Evolutionary conservation across 2,113 vertebrate genomes (phyloP).

Genomic region (Boulengeromyrus knoepffleri): DNA sequence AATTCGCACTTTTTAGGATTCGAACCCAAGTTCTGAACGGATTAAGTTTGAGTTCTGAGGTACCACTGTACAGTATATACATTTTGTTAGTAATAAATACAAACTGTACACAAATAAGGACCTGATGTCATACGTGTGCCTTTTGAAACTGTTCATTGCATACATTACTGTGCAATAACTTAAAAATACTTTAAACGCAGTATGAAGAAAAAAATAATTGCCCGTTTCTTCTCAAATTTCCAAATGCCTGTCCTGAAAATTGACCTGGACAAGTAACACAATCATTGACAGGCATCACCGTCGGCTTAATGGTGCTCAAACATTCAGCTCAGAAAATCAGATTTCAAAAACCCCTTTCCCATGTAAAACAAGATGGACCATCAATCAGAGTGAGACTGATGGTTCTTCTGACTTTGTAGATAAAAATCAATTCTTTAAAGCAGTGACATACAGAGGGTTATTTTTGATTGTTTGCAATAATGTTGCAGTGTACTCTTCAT

Average conservation of each 20-base stretch:
- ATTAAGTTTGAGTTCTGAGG: too few species aligned
- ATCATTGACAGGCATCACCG: slow-evolving; percentile 7
- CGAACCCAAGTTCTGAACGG: too few species aligned
- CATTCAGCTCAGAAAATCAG: slow-evolving; percentile 10
- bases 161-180: neutral
- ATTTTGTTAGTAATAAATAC: neutral
- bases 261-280: slow-evolving; percentile 4
- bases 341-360: slow-evolving; percentile 6
- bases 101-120: neutral
- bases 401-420: neutral
- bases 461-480: neutral
- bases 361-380: slow-evolving; percentile 8
- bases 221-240: slow-evolving; percentile 1
- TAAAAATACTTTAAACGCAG: neutral
- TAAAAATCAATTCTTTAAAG: slow-evolving; percentile 1
- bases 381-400: neutral
- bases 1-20: too few species aligned
- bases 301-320: slow-evolving; percentile 10
- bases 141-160: neutral
- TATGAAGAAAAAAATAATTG: neutral
- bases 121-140: neutral
- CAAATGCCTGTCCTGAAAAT: neutral
- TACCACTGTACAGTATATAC: neutral
- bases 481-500: neutral
- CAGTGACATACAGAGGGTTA: neutral